phyloP scores from a whole-genome alignment of 1,140 invertebrate genomes.

The Metopolophium dirhodum region DNA sequence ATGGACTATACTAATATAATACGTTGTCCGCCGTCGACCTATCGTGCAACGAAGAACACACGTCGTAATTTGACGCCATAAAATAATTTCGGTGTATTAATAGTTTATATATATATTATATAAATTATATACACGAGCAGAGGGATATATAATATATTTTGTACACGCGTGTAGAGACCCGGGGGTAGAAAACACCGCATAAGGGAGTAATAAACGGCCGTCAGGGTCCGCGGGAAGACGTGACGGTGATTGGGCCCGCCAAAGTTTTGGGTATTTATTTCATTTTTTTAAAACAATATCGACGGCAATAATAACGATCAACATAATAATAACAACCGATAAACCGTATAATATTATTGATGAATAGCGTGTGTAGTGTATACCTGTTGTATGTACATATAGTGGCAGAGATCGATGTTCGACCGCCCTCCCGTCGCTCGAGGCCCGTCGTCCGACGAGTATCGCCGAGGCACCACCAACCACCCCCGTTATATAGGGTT shows the following conservation, averaged over 20 bases:
- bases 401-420: constrained; percentile 21
- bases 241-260: background rate
- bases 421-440: constrained; percentile 33
- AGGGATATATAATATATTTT: background rate
- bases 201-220: background rate
- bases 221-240: background rate
- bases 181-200: background rate
- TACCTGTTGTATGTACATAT: background rate
- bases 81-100: background rate
- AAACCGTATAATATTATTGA: background rate
- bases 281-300: constrained; percentile 7
- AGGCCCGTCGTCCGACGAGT: background rate
- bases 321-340: background rate
- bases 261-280: background rate
- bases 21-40: background rate
- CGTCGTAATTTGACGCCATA: background rate
- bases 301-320: too few relatives aligned
- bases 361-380: background rate
- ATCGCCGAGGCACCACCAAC: background rate
- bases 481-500: background rate
- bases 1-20: constrained; percentile 1
- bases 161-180: background rate
- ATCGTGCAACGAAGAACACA: background rate
- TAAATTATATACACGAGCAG: background rate
- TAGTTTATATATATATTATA: constrained; percentile 16